These are phyloP conservation scores for Strix aluco DNA, from an alignment of 2,113 vertebrate genomes.

Conservation along the genomic window DNA sequence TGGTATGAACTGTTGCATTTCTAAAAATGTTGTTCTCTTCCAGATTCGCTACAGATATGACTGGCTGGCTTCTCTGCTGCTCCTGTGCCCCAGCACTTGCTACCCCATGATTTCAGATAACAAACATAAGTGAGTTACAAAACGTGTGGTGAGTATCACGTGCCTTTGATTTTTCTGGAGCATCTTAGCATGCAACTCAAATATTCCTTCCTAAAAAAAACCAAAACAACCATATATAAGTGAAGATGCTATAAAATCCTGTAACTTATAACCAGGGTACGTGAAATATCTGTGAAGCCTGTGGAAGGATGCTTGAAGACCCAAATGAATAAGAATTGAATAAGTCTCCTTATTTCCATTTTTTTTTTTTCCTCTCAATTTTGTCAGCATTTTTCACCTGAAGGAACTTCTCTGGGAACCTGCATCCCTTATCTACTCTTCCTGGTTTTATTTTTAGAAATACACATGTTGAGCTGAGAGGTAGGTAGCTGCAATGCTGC, in stretches of 20 bases:
- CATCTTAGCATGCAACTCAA: background rate
- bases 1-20: background rate
- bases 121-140: background rate
- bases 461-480: background rate
- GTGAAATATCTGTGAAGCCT: background rate
- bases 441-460: constrained; percentile 5
- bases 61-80: background rate
- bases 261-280: background rate
- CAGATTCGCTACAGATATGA: background rate
- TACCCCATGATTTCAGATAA: background rate
- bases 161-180: background rate
- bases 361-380: background rate
- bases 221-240: too few relatives aligned
- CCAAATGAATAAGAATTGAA: background rate
- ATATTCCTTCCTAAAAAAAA: background rate
- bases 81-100: background rate
- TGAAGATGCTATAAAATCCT: background rate
- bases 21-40: background rate
- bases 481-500: background rate
- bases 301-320: background rate
- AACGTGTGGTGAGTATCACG: background rate
- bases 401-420: background rate
- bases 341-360: background rate
- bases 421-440: background rate
- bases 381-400: background rate